Evolutionary conservation across 2,888 invertebrate species (phyloP).

Genomic region (Morpho achilles): DNA sequence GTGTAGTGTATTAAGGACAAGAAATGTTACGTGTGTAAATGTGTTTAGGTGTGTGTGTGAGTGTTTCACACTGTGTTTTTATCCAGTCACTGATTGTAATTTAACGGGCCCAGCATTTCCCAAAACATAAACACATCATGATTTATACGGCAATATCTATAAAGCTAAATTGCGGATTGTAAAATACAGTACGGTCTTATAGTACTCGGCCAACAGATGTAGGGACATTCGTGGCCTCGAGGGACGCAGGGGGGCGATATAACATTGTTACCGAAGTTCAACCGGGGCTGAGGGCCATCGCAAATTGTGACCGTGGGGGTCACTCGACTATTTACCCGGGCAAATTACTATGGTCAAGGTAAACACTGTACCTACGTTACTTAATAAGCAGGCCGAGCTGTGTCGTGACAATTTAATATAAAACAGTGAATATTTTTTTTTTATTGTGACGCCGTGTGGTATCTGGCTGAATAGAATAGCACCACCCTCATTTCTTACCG

Average conservation of each 20-base stretch:
- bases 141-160: conserved; percentile 62
- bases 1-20: no score
- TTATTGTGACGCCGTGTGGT: no score
- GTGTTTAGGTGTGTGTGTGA: no score
- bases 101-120: no score
- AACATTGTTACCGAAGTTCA: conserved; percentile 72
- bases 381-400: conserved; percentile 49
- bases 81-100: no score
- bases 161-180: conserved; percentile 62
- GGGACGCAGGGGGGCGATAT: conserved; percentile 64
- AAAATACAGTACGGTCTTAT: conserved; percentile 53
- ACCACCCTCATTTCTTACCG: no score
- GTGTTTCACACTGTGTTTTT: no score
- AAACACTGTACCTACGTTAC: conserved; percentile 54
- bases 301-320: conserved; percentile 68
- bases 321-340: conserved; percentile 59
- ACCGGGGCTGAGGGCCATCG: conserved; percentile 62
- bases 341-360: conserved; percentile 58
- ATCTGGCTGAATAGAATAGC: no score
- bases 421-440: conserved; percentile 8
- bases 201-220: conserved; percentile 66
- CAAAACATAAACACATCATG: conserved; percentile 38
- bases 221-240: conserved; percentile 59
- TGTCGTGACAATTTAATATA: conserved; percentile 28
- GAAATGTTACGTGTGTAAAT: no score